Conservation (phyloP, 2,888 invertebrate species). For the Diarsia mendica region DNA sequence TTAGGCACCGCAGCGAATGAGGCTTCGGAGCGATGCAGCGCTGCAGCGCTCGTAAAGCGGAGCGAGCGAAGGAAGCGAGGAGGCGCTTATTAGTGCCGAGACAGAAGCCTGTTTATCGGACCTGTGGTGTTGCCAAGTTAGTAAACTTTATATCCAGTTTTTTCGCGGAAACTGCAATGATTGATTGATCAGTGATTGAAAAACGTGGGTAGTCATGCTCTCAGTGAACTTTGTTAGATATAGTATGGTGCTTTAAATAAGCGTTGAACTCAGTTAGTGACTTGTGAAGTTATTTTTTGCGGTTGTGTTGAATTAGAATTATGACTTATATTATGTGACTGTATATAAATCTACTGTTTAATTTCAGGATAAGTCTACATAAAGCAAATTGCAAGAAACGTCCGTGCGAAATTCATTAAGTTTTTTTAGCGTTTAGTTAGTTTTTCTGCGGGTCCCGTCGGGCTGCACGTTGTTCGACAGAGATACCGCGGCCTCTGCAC, state of each 20-base stretch:
- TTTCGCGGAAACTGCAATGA: background rate
- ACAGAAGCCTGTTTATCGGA: constrained; percentile 76
- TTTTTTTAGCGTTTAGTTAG: no score
- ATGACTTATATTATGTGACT: background rate
- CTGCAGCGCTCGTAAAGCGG: constrained; percentile 69
- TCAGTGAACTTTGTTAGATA: background rate
- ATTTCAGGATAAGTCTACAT: background rate
- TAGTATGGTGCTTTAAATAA: background rate
- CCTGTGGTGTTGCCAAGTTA: constrained; percentile 44
- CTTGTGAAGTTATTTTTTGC: no score
- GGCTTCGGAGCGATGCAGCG: constrained; percentile 62
- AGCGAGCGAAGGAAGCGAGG: constrained; percentile 72
- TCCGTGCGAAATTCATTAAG: background rate
- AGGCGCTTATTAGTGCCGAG: constrained; percentile 78
- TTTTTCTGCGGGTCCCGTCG: no score
- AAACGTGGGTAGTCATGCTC: background rate
- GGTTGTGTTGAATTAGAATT: background rate
- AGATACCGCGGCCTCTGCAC: no score
- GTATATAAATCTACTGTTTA: background rate
- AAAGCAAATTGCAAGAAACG: background rate
- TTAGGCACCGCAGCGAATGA: constrained; percentile 80
- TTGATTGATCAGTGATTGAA: no score
- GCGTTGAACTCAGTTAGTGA: background rate
- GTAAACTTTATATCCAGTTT: background rate
- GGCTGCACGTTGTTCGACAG: no score